Conservation (phyloP, 2,888 invertebrate species). For the Ormyrus labotus region DNA sequence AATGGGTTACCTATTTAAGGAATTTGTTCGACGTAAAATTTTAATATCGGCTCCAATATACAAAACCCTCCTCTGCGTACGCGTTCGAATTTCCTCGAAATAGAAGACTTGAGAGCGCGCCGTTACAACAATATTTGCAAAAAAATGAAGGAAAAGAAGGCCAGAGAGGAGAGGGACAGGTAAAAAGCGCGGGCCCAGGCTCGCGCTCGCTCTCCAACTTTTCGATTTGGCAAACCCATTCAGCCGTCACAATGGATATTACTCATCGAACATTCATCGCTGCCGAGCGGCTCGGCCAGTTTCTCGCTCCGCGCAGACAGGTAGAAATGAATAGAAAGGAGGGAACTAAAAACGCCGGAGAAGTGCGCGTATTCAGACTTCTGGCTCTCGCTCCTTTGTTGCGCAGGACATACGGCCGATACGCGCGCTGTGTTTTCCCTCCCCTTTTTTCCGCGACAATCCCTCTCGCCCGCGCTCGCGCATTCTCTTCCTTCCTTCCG, state of each 20-base stretch:
- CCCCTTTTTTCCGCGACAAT: conserved; percentile 28
- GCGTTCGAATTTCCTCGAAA: neutral
- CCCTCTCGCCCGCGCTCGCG: neutral
- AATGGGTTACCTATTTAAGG: no score
- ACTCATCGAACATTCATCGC: conserved; percentile 53
- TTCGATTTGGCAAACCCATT: conserved; percentile 45
- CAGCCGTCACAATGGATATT: conserved; percentile 49
- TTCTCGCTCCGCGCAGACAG: conserved; percentile 40
- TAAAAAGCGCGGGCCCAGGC: conserved; percentile 1
- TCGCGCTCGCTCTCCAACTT: conserved; percentile 25
- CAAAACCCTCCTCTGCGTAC: no score
- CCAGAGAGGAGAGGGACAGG: neutral
- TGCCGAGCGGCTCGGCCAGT: neutral
- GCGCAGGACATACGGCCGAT: conserved; percentile 7
- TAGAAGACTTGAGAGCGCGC: neutral
- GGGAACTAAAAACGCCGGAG: neutral
- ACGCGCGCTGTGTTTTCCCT: conserved; percentile 33
- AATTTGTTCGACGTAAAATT: neutral
- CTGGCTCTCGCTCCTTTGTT: conserved; percentile 34
- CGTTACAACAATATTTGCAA: neutral
- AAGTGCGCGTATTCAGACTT: conserved; percentile 20
- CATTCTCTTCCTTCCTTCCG: neutral
- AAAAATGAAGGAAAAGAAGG: neutral
- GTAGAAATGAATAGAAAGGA: neutral
- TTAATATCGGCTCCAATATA: neutral